Evolutionary conservation across 2,888 invertebrate genomes (phyloP), one percentile per base, ranked within the genome.

Genomic region (Sphaerophoria taeniata): DNA sequence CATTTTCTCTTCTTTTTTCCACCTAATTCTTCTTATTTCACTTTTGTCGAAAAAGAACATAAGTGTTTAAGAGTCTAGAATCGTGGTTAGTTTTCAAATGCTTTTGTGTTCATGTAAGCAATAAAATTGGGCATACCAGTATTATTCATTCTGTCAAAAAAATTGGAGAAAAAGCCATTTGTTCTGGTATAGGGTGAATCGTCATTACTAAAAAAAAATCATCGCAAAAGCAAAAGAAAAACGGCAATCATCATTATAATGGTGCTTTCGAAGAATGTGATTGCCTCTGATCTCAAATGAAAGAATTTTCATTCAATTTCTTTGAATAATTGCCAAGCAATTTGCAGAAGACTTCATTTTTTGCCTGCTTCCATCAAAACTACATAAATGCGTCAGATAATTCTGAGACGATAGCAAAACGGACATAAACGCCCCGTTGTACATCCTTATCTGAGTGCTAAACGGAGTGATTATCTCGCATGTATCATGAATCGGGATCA

Each of bases 271-370:
- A 24, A 24, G 24, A 76, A 70, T 77, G 76, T 85, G 81, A 81
- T 85, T 85, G 73, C 76, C 70, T 73, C 85, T 51, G 49, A 34
- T 24, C 24, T 24, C 24, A 24, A 24, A 24, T 24, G 53, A 49
- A 69, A 77, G 61, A 43, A 58, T 77, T 81, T 81, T 73, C 72
- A 81, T 85, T 85, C 79, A 87, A 87, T 87, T 87, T 87, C 79
- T 76, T 65, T 72, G 51, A 82, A 85, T 87, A 85, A 87, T 84
- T 87, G 87, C 69, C 78, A 14, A 61, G 65, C 79, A 87, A 84
- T 87, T 87, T 85, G 74, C 87, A 85, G 81, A 81, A 75, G 69
- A 84, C 76, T 72, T 24, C 24, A 24, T 24, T 24, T 24, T 24
- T 24, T 24, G 24, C 75, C 47, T 80, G 43, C 67, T 65, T 70